Conservation (phyloP, 2,888 invertebrate species). For the Rhingia rostrata region DNA sequence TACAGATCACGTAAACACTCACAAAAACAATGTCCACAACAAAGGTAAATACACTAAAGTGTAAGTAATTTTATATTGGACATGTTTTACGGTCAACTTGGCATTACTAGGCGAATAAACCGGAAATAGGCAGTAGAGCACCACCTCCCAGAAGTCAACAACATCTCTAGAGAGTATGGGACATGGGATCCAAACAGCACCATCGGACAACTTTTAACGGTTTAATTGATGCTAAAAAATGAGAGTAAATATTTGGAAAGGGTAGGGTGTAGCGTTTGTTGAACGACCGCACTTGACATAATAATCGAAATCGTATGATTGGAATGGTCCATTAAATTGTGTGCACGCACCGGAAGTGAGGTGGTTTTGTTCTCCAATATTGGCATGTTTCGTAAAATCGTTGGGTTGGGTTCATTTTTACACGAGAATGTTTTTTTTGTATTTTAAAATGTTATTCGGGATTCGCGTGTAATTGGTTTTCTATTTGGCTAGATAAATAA, state of each 20-base stretch:
- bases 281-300: slow-evolving; percentile 19
- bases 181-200: not conserved
- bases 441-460: not conserved
- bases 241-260: slow-evolving; percentile 19
- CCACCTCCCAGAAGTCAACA: slow-evolving; percentile 1
- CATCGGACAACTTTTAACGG: slow-evolving; percentile 1
- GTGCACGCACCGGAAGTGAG: not conserved
- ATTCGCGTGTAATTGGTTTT: not conserved
- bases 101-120: slow-evolving; percentile 23
- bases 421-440: slow-evolving; percentile 1
- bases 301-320: slow-evolving; percentile 31
- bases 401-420: not conserved
- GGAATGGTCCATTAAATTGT: slow-evolving; percentile 24
- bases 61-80: slow-evolving; percentile 31
- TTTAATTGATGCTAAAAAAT: slow-evolving; percentile 34
- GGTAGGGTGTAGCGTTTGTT: not conserved
- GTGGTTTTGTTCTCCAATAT: not conserved
- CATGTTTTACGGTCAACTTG: slow-evolving; percentile 31
- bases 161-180: not conserved
- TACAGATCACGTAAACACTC: not conserved
- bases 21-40: slow-evolving; percentile 9
- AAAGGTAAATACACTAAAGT: slow-evolving; percentile 10
- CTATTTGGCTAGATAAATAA: not conserved
- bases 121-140: slow-evolving; percentile 1
- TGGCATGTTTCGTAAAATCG: not conserved